A percentile compares a stretch with the other conserved stretches of the same genome.
phyloP scores from a whole-genome alignment of 2,888 invertebrate genomes.

The Clostera curtula region DNA sequence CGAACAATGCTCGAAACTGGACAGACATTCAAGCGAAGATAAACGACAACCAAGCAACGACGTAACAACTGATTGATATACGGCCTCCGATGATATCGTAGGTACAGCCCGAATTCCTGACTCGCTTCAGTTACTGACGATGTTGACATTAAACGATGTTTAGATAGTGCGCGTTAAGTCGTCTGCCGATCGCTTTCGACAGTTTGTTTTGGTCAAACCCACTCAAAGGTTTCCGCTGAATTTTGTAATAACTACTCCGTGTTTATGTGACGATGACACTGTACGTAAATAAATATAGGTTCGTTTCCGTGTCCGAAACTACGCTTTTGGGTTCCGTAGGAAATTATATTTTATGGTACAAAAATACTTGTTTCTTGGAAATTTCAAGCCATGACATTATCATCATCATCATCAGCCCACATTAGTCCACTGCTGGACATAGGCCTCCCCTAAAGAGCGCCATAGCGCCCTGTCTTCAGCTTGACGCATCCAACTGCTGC shows the following conservation, averaged over 20 bases:
- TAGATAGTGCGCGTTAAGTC: conserved; percentile 49
- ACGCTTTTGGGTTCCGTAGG: conserved; percentile 8
- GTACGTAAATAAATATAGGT: conserved; percentile 16
- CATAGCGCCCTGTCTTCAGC: no score
- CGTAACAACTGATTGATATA: conserved; percentile 74
- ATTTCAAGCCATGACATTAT: no score
- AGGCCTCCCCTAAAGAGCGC: no score
- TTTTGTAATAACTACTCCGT: conserved; percentile 21
- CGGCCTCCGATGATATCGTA: conserved; percentile 62
- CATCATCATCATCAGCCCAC: no score
- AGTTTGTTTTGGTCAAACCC: conserved; percentile 41
- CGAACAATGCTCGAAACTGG: conserved; percentile 72
- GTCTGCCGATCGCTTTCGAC: conserved; percentile 36
- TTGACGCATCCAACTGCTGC: no score
- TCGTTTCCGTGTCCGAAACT: conserved; percentile 6
- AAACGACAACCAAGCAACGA: conserved; percentile 68
- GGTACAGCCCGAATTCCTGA: conserved; percentile 55
- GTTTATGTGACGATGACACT: conserved; percentile 18
- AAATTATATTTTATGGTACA: no score
- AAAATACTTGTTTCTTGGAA: no score
- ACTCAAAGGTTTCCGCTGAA: conserved; percentile 20
- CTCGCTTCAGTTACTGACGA: conserved; percentile 64
- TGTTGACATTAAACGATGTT: conserved; percentile 67
- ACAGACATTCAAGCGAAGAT: conserved; percentile 69
- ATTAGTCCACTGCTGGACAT: no score